Evolutionary conservation across 1,140 invertebrate species (phyloP), one percentile per base, ranked within the genome.

Genomic region (Oedothorax gibbosus): DNA sequence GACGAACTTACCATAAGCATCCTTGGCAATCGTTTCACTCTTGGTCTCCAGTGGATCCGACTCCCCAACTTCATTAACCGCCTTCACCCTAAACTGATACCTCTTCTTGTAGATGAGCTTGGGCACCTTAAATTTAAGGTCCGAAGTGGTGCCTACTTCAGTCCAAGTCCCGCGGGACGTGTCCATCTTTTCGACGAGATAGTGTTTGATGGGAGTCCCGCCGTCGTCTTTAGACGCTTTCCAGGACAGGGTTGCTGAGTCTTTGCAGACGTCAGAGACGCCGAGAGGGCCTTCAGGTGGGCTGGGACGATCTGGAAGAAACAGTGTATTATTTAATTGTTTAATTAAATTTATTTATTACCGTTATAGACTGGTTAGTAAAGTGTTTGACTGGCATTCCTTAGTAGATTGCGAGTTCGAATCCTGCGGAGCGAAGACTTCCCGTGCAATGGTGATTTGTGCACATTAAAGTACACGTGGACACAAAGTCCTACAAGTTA

Each of bases 41-140:
- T 96, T 94, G 7, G 96, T 96, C 86, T 97, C 96, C 49, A 99
- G 91, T 15, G 98, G 98, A 89, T 99, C 97, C n/a, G 97, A 98
- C 90, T 98, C 96, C 53, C 98, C 98, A 91, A 99, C 96, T 88
- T 96, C 96, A 89, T 99, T 99, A 11, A 99, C 91, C 12, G 98
- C 98, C 88, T 97, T 98, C 4, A 99, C 98, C 79, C 98, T 93
- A 94, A 99, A 99, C 91, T 98, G 96, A 90, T 99, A 99, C 9
- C 51, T 51, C n/a, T 86, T 96, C 79, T 97, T 98, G 83, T 97
- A 95, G 82, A 94, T 95, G 51, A 98, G 90, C 18, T 95, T 96
- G 79, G 94, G 94, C 0, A 98, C 96, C 90, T 95, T 94, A 92
- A 96, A 94, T 90, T 97, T 96, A 7, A 96, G 95, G 35, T 94